Evolutionary conservation across 2,888 invertebrate species (phyloP).

Genomic region (Thereva unica): DNA sequence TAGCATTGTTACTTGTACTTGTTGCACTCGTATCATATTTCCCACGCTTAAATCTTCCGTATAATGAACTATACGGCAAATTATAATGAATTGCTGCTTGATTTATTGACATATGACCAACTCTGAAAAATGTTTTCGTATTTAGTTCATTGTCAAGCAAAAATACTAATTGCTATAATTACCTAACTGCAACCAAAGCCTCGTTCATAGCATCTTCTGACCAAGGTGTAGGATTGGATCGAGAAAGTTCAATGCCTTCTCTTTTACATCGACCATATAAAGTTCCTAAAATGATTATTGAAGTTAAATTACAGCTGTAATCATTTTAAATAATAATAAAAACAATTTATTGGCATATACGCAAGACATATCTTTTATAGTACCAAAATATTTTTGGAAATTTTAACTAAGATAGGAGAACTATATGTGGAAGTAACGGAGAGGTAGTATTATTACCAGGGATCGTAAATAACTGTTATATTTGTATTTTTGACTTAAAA

Average conservation of each 20-base stretch:
- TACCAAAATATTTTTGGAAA: too few species aligned
- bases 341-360: too few species aligned
- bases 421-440: too few species aligned
- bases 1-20: constrained; percentile 48
- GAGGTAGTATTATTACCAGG: too few species aligned
- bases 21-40: constrained; percentile 68
- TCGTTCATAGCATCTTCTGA: constrained; percentile 92
- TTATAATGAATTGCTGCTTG: constrained; percentile 92
- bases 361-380: too few species aligned
- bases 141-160: not conserved
- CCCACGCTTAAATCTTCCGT: constrained; percentile 85
- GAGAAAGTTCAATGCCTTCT: constrained; percentile 85
- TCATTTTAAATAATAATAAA: not conserved
- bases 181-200: constrained; percentile 87
- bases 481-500: too few species aligned
- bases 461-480: too few species aligned
- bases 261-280: constrained; percentile 86
- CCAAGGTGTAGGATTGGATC: constrained; percentile 91
- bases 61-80: constrained; percentile 85
- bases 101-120: constrained; percentile 91
- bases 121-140: constrained; percentile 60
- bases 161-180: constrained; percentile 43
- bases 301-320: constrained; percentile 1
- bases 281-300: constrained; percentile 64
- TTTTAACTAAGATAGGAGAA: too few species aligned